phyloP scores from a whole-genome alignment of 2,888 invertebrate species.

The Oligia strigilis region DNA sequence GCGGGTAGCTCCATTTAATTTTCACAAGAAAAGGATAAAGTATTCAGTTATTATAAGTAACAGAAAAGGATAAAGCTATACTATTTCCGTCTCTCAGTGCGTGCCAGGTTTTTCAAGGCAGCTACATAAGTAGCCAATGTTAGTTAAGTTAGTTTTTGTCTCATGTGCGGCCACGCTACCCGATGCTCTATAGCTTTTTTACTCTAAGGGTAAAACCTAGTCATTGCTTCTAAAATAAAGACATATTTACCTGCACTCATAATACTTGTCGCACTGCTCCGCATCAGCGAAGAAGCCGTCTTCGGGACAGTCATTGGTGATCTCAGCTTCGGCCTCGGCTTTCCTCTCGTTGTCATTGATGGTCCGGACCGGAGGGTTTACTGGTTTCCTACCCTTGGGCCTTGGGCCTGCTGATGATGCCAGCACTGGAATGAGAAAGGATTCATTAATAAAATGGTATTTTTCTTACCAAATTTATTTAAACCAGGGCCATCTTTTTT shows the following conservation, averaged over 20 bases:
- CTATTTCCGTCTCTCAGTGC: too few relatives aligned
- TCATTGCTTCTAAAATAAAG: background rate
- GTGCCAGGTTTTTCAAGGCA: too few relatives aligned
- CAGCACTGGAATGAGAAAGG: slow-evolving; percentile 75
- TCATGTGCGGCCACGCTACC: too few relatives aligned
- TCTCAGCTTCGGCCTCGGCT: slow-evolving; percentile 87
- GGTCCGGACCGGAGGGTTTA: slow-evolving; percentile 77
- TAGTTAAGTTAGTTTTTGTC: too few relatives aligned
- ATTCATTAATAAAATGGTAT: background rate
- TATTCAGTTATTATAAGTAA: too few relatives aligned
- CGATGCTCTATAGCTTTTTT: too few relatives aligned
- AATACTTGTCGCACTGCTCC: slow-evolving; percentile 97
- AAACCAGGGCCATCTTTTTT: background rate
- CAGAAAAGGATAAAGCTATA: too few relatives aligned
- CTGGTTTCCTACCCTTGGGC: slow-evolving; percentile 78
- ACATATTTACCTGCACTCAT: slow-evolving; percentile 92
- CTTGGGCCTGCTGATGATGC: slow-evolving; percentile 82
- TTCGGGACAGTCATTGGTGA: slow-evolving; percentile 94
- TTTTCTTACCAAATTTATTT: background rate
- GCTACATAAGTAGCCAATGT: too few relatives aligned
- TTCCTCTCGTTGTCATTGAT: slow-evolving; percentile 67
- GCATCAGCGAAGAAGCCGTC: slow-evolving; percentile 96
- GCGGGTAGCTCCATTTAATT: too few relatives aligned
- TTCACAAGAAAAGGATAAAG: too few relatives aligned
- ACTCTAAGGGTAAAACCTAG: background rate